Percentiles rank a stretch among this genome's conserved stretches.
Conservation (phyloP, 2,888 invertebrate species). For the Schizaphis graminum region DNA sequence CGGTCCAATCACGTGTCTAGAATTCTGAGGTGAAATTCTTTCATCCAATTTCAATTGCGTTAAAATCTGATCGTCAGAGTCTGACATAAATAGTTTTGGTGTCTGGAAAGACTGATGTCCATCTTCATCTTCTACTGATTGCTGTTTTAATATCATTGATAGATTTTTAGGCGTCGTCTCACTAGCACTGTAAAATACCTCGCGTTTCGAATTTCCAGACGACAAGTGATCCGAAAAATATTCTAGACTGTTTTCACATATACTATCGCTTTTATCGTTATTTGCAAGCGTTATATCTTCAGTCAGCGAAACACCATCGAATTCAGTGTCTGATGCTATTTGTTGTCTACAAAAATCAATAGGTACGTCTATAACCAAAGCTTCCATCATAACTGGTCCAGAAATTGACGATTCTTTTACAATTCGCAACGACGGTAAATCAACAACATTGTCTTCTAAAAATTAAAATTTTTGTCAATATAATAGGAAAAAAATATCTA, state of each 20-base stretch:
- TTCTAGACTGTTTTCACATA: slow-evolving; percentile 52
- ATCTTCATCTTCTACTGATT: neutral
- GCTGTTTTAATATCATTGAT: neutral
- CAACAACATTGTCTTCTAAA: slow-evolving; percentile 86
- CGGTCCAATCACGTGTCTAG: neutral
- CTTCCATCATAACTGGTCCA: slow-evolving; percentile 90
- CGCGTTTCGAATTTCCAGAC: slow-evolving; percentile 49
- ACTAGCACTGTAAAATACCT: slow-evolving; percentile 45
- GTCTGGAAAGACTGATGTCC: slow-evolving; percentile 10
- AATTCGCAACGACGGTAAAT: slow-evolving; percentile 88
- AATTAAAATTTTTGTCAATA: neutral
- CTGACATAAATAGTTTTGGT: slow-evolving; percentile 41
- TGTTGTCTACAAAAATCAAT: slow-evolving; percentile 50
- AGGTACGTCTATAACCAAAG: slow-evolving; percentile 82
- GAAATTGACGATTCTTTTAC: slow-evolving; percentile 91
- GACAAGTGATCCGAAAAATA: slow-evolving; percentile 56
- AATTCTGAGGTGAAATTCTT: neutral
- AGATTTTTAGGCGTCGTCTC: slow-evolving; percentile 44
- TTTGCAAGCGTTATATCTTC: slow-evolving; percentile 74
- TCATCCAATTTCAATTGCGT: slow-evolving; percentile 34
- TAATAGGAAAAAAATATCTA: neutral
- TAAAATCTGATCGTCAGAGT: slow-evolving; percentile 52
- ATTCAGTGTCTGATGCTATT: slow-evolving; percentile 83
- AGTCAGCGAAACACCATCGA: slow-evolving; percentile 87
- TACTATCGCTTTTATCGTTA: neutral